These are phyloP conservation scores for Minunthozetes semirufus DNA, from an alignment of 2,888 invertebrate species.

Conservation along the genomic window DNA sequence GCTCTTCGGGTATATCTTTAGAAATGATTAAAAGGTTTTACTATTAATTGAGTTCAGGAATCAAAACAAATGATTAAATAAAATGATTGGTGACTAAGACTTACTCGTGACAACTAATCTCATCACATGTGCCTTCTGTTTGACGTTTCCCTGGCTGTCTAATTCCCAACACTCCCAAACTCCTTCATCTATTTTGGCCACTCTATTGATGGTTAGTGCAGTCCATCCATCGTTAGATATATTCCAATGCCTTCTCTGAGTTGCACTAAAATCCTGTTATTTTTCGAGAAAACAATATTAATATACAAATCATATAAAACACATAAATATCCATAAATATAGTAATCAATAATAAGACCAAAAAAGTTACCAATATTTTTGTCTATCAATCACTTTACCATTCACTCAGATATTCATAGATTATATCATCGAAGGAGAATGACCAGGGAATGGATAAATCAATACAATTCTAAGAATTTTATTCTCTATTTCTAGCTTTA, in stretches of 20 bases:
- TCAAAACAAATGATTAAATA: background rate
- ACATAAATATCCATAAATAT: background rate
- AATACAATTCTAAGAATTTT: background rate
- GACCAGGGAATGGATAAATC: background rate
- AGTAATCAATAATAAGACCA: background rate
- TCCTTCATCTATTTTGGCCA: conserved; percentile 43
- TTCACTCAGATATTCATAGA: background rate
- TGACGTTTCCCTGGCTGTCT: conserved; percentile 41
- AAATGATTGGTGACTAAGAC: conserved; percentile 38
- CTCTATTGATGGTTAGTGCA: conserved; percentile 40
- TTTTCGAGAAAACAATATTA: conserved; percentile 1
- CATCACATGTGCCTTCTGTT: conserved; percentile 41
- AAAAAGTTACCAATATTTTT: conserved; percentile 5
- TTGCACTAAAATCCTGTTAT: conserved; percentile 31
- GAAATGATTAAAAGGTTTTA: background rate
- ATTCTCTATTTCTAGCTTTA: too few species aligned
- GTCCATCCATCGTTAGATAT: conserved; percentile 42
- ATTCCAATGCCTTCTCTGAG: conserved; percentile 43
- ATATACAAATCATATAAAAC: background rate
- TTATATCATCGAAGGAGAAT: background rate
- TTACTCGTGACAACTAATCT: conserved; percentile 42
- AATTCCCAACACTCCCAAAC: conserved; percentile 45
- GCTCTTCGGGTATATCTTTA: conserved; percentile 69
- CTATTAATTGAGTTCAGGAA: background rate
- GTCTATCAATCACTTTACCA: background rate